phyloP scores from a whole-genome alignment of 2,113 vertebrate species.

The Martes martes region DNA sequence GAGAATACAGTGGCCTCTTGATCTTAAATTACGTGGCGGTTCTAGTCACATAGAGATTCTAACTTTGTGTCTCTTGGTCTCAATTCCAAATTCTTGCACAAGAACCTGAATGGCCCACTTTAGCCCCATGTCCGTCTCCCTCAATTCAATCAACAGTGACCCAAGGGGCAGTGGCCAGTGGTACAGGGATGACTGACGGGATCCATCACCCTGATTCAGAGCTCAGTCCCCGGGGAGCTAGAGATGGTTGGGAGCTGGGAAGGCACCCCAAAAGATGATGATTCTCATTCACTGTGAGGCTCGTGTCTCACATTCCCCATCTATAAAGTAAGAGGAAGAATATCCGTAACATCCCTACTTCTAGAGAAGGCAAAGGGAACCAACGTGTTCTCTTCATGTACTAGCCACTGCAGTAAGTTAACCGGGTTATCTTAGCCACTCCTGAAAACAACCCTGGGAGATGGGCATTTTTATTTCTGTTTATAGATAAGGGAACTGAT shows the following conservation, averaged over 20 bases:
- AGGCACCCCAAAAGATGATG: not conserved
- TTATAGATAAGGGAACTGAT: not conserved
- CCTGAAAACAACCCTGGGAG: not conserved
- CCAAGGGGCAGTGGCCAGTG: not conserved
- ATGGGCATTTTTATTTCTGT: not conserved
- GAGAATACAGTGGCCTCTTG: not conserved
- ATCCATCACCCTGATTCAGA: not conserved
- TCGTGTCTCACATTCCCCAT: not conserved
- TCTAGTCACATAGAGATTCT: not conserved
- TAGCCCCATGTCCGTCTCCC: not conserved
- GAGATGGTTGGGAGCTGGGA: not conserved
- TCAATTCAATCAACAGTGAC: not conserved
- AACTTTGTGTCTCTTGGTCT: not conserved
- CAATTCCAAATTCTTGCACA: not conserved
- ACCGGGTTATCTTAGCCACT: not conserved
- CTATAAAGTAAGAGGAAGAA: not conserved
- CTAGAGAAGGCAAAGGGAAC: not conserved
- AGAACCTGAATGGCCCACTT: not conserved
- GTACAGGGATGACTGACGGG: not conserved
- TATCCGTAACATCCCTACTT: not conserved
- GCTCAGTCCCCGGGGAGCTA: not conserved
- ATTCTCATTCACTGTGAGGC: not conserved
- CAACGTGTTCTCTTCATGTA: not conserved
- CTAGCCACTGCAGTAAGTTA: not conserved
- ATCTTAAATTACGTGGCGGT: not conserved